phyloP scores from a whole-genome alignment of 2,888 invertebrate species.

The Ophion costatus region DNA sequence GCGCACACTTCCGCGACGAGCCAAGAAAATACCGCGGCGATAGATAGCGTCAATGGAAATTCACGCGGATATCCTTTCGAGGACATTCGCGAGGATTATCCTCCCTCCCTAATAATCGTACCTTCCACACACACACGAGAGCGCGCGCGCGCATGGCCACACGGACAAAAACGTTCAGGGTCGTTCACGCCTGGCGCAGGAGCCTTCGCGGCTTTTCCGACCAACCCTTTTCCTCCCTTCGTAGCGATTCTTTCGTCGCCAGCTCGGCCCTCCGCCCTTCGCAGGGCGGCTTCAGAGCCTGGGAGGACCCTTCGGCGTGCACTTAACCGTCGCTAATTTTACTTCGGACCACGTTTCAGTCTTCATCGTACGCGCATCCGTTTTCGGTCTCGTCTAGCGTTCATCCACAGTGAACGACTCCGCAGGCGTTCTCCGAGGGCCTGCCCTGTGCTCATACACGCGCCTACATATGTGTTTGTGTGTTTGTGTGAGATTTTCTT shows the following conservation, averaged over 20 bases:
- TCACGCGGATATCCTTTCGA: no score
- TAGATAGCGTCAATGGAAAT: no score
- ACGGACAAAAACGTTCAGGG: slow-evolving; percentile 49
- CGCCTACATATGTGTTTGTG: not conserved
- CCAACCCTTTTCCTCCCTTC: slow-evolving; percentile 48
- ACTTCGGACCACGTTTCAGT: not conserved
- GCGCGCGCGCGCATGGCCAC: not conserved
- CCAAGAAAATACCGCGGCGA: no score
- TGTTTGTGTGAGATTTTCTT: not conserved
- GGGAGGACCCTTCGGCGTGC: not conserved
- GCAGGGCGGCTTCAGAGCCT: not conserved
- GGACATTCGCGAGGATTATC: no score
- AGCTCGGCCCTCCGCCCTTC: not conserved
- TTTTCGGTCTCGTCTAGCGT: no score
- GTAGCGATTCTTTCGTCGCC: not conserved
- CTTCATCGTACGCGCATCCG: not conserved
- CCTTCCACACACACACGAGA: slow-evolving; percentile 2
- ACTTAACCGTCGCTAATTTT: not conserved
- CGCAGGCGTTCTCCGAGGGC: not conserved
- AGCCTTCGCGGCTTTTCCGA: slow-evolving; percentile 61
- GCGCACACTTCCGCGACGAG: no score
- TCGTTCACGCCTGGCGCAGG: slow-evolving; percentile 64
- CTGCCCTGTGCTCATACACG: not conserved
- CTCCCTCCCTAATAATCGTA: not conserved
- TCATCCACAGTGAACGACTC: no score